These are phyloP conservation scores for Petrocephalus microphthalmus DNA, from an alignment of 2,113 vertebrate species.

Conservation along the genomic window DNA sequence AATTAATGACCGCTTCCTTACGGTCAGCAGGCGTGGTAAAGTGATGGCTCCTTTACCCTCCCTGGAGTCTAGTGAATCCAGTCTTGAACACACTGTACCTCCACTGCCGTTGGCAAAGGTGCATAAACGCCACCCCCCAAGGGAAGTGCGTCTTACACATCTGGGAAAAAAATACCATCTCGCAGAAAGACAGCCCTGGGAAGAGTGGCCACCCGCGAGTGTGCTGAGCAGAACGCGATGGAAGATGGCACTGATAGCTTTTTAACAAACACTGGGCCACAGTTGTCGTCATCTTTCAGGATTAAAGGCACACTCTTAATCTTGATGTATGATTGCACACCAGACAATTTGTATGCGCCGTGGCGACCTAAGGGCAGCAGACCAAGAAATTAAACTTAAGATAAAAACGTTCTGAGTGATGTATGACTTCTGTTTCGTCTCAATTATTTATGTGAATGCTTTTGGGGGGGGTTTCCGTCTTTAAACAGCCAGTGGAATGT, in stretches of 20 bases:
- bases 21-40: not conserved
- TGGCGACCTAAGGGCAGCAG: not conserved
- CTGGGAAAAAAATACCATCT: not conserved
- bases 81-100: not conserved
- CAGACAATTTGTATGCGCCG: not conserved
- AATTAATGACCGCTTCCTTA: constrained; percentile 1
- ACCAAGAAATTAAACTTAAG: constrained; percentile 12
- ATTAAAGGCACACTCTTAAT: not conserved
- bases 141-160: not conserved
- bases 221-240: not conserved
- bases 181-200: not conserved
- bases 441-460: not conserved
- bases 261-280: not conserved
- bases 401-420: not conserved
- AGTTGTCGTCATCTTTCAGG: not conserved
- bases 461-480: not conserved
- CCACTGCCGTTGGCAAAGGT: not conserved
- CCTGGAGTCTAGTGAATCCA: not conserved
- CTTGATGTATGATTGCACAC: not conserved
- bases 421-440: not conserved
- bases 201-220: not conserved
- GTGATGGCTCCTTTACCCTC: not conserved
- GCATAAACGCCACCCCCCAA: not conserved
- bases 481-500: constrained; percentile 10
- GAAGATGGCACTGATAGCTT: not conserved